phyloP scores from a whole-genome alignment of 1,140 invertebrate species.

The Lasioglossum albipes region DNA sequence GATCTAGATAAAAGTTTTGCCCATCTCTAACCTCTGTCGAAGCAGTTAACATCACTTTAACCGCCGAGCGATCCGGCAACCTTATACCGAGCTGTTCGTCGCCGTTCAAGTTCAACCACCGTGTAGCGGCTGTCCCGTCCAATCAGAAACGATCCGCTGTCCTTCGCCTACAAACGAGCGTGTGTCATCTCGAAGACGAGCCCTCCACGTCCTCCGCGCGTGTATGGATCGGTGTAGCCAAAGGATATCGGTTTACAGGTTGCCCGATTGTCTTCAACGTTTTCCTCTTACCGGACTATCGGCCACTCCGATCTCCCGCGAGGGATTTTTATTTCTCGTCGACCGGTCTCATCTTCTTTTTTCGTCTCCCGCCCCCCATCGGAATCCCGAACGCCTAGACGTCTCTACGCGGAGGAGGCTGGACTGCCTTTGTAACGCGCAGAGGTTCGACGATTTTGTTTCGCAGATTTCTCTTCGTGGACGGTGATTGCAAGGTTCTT shows the following conservation, averaged over 20 bases:
- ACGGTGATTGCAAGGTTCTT: too few species aligned
- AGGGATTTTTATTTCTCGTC: neutral
- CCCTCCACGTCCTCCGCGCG: neutral
- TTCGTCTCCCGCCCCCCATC: neutral
- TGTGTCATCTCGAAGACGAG: conserved; percentile 37
- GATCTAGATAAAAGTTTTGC: neutral
- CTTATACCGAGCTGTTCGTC: conserved; percentile 48
- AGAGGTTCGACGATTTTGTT: too few species aligned
- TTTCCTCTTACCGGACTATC: conserved; percentile 49
- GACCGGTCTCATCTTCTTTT: neutral
- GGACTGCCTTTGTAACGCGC: too few species aligned
- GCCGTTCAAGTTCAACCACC: conserved; percentile 61
- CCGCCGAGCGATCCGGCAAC: conserved; percentile 57
- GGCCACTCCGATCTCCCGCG: conserved; percentile 25
- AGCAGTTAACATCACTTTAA: conserved; percentile 63
- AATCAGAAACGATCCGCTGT: conserved; percentile 52
- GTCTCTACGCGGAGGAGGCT: neutral
- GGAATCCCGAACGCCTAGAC: conserved; percentile 1
- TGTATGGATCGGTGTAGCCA: conserved; percentile 21
- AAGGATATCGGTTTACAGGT: conserved; percentile 63
- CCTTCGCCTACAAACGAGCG: conserved; percentile 22
- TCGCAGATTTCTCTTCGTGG: too few species aligned
- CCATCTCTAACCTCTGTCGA: conserved; percentile 54
- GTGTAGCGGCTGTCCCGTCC: conserved; percentile 59
- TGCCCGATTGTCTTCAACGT: conserved; percentile 56